Evolutionary conservation across 64 coral and sea anemone species (phyloP), one percentile per base, ranked within the genome.

Genomic region (Anthopleura sola): DNA sequence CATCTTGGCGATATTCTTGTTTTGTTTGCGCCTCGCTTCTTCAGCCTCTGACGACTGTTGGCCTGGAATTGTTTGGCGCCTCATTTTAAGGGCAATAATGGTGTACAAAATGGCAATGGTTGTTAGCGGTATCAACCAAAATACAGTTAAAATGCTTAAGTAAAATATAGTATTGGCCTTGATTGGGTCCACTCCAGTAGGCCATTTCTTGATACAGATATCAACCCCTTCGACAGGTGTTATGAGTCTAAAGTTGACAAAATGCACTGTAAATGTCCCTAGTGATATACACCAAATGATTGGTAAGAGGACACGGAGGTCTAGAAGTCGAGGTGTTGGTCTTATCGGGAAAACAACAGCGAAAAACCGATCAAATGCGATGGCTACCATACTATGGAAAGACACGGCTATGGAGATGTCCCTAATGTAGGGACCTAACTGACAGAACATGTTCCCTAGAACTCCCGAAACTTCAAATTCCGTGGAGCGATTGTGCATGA

Each of bases 401-500:
- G 55, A 56, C 20, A 56, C 55, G 18, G 55, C 16, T 56, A 56
- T 56, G 0, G 55, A 56, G 20, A 56, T 16, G 17, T 56, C 55
- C 4, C 55, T 13, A 56, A 56, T 56, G 55, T 56, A 56, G 0
- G 55, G 55, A 13, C 17, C 55, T 56, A 56, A 56, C 90, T 3
- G 71, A 78, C 11, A 92, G 1, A 21, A 92, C 53, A 85, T 85
- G 86, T 13, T 69, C 18, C 10, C 40, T 6, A 15, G 4, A 28
- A 15, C 90, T 85, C 0, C 20, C 55, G 26, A 49, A 75, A 87
- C 74, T 87, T 69, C 57, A 24, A 48, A 34, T 20, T 32, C 54
- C 20, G 54, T 56, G 2, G 54, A 56, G 3, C 14, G 54, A 56
- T 56, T 56, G 14, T 56, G 54, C 13, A 56, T 17, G 16, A 56